A percentile compares a stretch with the other conserved stretches of the same genome.
Conservation (phyloP, 2,113 vertebrate species). For the Hydrochoerus hydrochaeris region DNA sequence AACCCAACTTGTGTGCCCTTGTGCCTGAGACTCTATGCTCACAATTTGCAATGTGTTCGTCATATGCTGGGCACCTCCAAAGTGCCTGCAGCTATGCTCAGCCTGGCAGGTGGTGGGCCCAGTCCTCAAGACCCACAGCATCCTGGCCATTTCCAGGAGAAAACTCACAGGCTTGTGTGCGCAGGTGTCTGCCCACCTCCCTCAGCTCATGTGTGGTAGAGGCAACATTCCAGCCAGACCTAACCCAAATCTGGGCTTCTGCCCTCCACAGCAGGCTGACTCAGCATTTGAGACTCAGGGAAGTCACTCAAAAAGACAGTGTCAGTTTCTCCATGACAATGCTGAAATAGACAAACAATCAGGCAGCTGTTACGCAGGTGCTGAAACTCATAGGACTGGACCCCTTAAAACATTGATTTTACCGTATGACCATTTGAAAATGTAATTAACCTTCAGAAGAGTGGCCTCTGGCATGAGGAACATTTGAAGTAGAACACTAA, state of each 20-base stretch:
- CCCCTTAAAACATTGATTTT: neutral
- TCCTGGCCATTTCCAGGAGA: neutral
- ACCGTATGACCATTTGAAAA: neutral
- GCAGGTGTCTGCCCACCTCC: neutral
- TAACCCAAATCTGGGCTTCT: neutral
- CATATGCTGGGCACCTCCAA: neutral
- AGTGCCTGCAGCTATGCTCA: neutral
- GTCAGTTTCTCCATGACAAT: neutral
- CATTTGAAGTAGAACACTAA: neutral
- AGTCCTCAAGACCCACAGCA: neutral
- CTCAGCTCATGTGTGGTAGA: neutral
- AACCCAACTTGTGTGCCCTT: too few species aligned
- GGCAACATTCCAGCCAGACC: neutral
- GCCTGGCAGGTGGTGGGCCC: neutral
- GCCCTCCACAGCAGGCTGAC: neutral
- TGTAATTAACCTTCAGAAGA: neutral
- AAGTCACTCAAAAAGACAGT: neutral
- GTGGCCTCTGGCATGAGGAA: neutral
- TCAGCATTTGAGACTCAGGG: neutral
- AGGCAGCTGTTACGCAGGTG: rapidly evolving
- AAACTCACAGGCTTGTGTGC: neutral
- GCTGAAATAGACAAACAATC: neutral
- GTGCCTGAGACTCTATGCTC: neutral
- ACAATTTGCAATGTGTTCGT: neutral
- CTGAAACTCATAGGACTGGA: neutral